A percentile compares a stretch with the other conserved stretches of the same genome.
These are phyloP conservation scores for Pandion haliaetus DNA, from an alignment of 2,113 vertebrate genomes.

Conservation along the genomic window DNA sequence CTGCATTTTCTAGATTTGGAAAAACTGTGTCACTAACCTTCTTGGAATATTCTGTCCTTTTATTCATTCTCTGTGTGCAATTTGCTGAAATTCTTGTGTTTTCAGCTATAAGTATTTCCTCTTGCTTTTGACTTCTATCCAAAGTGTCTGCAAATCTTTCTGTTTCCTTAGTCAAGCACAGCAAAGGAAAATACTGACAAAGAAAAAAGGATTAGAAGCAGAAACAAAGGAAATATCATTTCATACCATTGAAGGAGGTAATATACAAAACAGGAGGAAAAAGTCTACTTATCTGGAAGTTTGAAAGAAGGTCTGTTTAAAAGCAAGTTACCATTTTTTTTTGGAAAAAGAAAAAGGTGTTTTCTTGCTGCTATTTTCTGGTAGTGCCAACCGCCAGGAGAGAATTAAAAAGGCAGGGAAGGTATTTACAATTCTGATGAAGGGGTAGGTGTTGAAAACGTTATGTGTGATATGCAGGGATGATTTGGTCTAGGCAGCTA, in stretches of 20 bases:
- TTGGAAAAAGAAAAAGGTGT: not conserved
- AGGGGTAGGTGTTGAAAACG: not conserved
- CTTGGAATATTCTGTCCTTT: not conserved
- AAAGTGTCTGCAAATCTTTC: not conserved
- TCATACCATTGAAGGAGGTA: not conserved
- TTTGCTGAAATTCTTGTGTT: not conserved
- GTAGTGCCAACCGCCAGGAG: not conserved
- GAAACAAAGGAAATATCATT: not conserved
- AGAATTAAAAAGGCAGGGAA: not conserved
- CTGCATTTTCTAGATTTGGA: not conserved
- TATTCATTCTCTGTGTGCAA: not conserved
- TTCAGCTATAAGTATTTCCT: not conserved
- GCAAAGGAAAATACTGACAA: not conserved
- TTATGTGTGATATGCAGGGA: not conserved
- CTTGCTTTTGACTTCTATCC: not conserved
- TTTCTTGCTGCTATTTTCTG: not conserved
- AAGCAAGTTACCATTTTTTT: not conserved
- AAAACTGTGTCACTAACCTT: not conserved
- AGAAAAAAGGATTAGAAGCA: not conserved
- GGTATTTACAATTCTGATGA: conserved; percentile 1
- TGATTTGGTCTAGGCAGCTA: not conserved
- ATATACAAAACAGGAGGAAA: not conserved
- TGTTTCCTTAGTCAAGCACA: not conserved
- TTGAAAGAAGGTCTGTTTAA: not conserved
- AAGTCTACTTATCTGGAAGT: not conserved